Base-by-base conservation (phyloP, 37 sponge, comb jelly and placozoan genomes). In the Amphimedon queenslandica region DNA sequence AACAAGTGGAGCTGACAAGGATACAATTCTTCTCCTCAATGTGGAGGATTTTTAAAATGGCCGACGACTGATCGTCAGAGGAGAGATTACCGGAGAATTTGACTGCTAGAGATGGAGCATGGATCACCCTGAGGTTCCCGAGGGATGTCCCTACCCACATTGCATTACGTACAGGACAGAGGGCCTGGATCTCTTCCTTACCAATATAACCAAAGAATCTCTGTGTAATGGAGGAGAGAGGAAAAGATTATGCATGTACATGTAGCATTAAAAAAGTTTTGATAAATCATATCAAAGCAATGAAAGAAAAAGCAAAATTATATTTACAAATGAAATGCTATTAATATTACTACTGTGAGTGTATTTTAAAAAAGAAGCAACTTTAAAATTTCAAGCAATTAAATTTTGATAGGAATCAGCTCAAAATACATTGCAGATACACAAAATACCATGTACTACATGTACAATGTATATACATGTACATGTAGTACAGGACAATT, bases 111-210 rank as follows among this genome's bases (percentile, higher is more conserved):
- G 82, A 75, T 1, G 72, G 76, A 8, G 84, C 80, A 42, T 89
- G 71, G 43, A 83, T 57, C 13, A 89, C 58, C 21, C 56, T 61
- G 33, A 89, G 23, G 40, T 58, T 66, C 0, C 89, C 89, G 0
- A 64, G 31, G 13, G 64, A 35, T 4, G 84, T 83, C 0, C 89
- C 89, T 76, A 89, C 72, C 89, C 89, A 89, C 38, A 89, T 73
- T 28, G 51, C 60, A 75, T 83, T 70, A 5, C 55, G 38, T 18
- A 78, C 67, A 11, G 79, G 72, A 55, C 89, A 89, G 58, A 89
- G 40, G 13, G 84, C 75, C 5, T 75, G 71, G 37, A 89, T 42
- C 66, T 89, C 89, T 1, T 79, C 76, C 16, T 66, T 57, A 39
- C 73, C 39, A 33, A 75, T 57, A 64, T 73, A 83, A 24, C 89